Evolutionary conservation across 2,888 invertebrate genomes (phyloP).

Genomic region (Xanthia togata): DNA sequence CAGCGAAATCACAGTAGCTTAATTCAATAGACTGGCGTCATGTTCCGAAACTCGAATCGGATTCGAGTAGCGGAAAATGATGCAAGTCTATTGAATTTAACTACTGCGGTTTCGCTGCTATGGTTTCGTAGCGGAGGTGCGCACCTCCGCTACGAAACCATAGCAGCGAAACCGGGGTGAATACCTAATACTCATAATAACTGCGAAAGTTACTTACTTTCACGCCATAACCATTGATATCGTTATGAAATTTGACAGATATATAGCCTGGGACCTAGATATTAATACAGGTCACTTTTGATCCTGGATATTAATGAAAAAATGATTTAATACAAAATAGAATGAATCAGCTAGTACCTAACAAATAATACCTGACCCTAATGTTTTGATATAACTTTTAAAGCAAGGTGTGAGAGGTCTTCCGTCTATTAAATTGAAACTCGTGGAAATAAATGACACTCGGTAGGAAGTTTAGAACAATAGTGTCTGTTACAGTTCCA

Average conservation of each 20-base stretch:
- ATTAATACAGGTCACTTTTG: neutral
- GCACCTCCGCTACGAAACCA: no score
- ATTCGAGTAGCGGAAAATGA: no score
- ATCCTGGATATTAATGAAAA: neutral
- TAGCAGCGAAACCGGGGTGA: no score
- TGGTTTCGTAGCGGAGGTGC: no score
- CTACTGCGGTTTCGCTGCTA: no score
- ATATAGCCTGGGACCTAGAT: neutral
- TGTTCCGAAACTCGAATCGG: no score
- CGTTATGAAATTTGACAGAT: neutral
- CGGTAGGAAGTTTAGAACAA: neutral
- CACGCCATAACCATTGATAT: neutral
- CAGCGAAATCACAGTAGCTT: no score
- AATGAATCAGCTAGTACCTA: no score
- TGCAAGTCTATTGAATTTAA: no score
- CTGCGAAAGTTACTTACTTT: no score
- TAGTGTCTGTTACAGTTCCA: neutral
- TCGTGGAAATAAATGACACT: conserved; percentile 10
- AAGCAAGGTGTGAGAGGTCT: neutral
- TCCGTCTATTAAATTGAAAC: neutral
- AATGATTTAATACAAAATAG: neutral
- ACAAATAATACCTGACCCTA: neutral
- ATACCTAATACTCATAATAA: no score
- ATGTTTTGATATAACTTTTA: neutral
- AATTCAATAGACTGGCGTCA: no score